Evolutionary conservation across 35 echinoderm and acorn worm genomes (phyloP).

Genomic region (Patiria miniata): DNA sequence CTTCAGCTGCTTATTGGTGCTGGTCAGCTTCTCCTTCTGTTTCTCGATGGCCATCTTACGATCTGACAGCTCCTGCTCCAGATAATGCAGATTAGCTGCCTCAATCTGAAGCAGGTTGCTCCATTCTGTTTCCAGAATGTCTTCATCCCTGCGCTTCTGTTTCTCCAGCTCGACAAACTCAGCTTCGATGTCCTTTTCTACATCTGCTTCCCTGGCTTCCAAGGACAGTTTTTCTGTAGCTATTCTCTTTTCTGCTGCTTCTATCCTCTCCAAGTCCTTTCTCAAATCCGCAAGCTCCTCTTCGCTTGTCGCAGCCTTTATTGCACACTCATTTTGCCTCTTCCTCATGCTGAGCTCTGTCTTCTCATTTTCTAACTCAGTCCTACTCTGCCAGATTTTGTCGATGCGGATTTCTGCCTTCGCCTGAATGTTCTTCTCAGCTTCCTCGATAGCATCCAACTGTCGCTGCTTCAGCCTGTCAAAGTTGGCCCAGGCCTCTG

Average conservation of each 20-base stretch:
- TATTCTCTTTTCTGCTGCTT: constrained; percentile 61
- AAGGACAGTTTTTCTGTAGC: constrained; percentile 54
- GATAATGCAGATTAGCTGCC: constrained; percentile 74
- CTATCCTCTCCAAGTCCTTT: constrained; percentile 56
- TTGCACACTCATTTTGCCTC: constrained; percentile 38
- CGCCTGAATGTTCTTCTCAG: constrained; percentile 79
- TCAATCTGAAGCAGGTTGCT: constrained; percentile 74
- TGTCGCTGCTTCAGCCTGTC: constrained; percentile 81
- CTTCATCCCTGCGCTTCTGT: constrained; percentile 58
- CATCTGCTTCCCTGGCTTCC: constrained; percentile 66
- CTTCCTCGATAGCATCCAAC: constrained; percentile 81
- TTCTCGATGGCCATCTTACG: constrained; percentile 51
- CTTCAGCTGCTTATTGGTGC: constrained; percentile 65
- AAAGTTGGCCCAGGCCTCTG: constrained; percentile 81
- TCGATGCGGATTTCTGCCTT: constrained; percentile 74
- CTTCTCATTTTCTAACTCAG: constrained; percentile 70
- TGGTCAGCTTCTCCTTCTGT: constrained; percentile 64
- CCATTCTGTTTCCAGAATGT: constrained; percentile 81
- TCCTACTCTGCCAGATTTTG: constrained; percentile 85
- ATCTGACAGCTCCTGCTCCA: constrained; percentile 80
- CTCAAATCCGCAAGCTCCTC: constrained; percentile 56
- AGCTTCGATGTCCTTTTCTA: constrained; percentile 78
- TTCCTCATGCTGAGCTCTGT: constrained; percentile 57
- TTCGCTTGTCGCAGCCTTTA: constrained; percentile 46
- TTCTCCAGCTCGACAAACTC: constrained; percentile 85